phyloP scores from a whole-genome alignment of 2,113 vertebrate genomes.

The Butorides virescens region DNA sequence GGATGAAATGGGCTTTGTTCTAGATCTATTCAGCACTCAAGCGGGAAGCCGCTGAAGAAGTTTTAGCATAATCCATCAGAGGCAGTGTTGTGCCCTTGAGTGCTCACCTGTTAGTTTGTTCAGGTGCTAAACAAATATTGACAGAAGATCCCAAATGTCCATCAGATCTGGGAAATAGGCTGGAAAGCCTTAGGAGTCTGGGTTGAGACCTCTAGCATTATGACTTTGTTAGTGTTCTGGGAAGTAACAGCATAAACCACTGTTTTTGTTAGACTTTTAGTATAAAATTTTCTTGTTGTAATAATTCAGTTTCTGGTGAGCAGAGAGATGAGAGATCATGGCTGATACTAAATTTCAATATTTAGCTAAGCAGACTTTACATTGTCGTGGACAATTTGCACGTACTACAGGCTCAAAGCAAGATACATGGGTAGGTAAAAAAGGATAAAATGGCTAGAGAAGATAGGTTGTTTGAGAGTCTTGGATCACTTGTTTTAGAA shows the following conservation, averaged over 20 bases:
- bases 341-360: neutral
- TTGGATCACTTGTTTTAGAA: neutral
- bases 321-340: neutral
- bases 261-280: neutral
- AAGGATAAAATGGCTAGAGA: neutral
- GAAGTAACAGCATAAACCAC: neutral
- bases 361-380: neutral
- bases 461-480: neutral
- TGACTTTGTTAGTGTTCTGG: neutral
- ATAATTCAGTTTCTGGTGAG: neutral
- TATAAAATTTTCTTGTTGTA: neutral
- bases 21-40: neutral
- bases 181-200: neutral
- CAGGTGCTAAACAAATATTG: neutral
- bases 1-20: neutral
- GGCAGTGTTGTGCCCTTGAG: neutral
- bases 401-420: neutral
- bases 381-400: neutral
- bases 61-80: neutral
- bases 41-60: neutral
- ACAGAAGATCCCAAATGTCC: neutral
- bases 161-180: neutral
- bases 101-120: neutral
- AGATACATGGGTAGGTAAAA: neutral
- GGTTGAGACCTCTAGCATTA: neutral